phyloP scores from a whole-genome alignment of 92 coral and sea anemone genomes.

The Epizoanthus illoricatus region DNA sequence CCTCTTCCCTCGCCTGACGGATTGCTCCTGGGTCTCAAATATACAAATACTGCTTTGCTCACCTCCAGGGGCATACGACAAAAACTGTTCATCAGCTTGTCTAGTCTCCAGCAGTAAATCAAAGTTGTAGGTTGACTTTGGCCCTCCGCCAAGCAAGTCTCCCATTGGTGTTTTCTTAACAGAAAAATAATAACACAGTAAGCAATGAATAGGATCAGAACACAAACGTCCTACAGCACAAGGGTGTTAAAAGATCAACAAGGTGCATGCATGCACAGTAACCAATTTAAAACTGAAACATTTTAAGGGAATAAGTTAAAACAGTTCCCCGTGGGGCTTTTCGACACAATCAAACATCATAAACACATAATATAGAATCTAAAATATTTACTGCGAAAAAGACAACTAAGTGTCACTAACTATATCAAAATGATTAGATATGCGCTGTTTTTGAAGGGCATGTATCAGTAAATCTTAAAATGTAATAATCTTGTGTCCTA shows the following conservation, averaged over 20 bases:
- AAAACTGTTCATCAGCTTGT: slow-evolving; percentile 61
- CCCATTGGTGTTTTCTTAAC: slow-evolving; percentile 78
- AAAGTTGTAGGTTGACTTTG: slow-evolving; percentile 73
- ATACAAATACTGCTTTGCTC: not conserved
- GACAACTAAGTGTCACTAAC: too few species aligned
- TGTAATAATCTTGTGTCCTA: too few species aligned
- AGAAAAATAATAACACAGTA: not conserved
- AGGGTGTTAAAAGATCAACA: not conserved
- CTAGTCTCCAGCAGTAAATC: slow-evolving; percentile 91
- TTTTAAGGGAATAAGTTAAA: too few species aligned
- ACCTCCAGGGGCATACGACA: slow-evolving; percentile 85
- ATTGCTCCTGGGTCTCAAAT: not conserved
- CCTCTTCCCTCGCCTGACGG: not conserved
- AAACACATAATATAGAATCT: too few species aligned
- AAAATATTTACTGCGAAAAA: too few species aligned
- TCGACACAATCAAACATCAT: too few species aligned
- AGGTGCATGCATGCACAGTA: not conserved
- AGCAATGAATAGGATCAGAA: not conserved
- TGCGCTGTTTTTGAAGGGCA: too few species aligned
- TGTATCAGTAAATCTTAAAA: too few species aligned
- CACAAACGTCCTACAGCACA: not conserved
- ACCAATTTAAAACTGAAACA: too few species aligned
- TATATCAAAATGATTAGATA: too few species aligned
- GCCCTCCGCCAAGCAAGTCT: slow-evolving; percentile 75
- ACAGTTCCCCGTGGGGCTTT: too few species aligned